A percentile compares a stretch with the other conserved stretches of the same genome.
phyloP scores from a whole-genome alignment of 2,888 invertebrate species.

The Leptopilina myrica region DNA sequence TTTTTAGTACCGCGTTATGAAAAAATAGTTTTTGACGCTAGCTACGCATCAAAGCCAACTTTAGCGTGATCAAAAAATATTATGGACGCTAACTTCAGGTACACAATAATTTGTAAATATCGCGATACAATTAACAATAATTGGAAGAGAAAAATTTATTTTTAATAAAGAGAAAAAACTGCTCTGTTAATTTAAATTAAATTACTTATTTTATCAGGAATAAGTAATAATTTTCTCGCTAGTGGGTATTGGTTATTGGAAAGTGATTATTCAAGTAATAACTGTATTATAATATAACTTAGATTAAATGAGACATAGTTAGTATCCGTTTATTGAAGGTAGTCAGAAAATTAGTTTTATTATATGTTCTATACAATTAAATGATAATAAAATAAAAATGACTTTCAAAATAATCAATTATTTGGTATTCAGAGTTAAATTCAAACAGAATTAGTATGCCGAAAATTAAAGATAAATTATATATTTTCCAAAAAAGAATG shows the following conservation, averaged over 20 bases:
- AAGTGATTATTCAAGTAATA: conserved; percentile 33
- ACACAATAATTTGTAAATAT: too few relatives aligned
- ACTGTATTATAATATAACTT: conserved; percentile 14
- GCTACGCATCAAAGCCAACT: too few relatives aligned
- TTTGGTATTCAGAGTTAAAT: too few relatives aligned
- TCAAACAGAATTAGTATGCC: not conserved
- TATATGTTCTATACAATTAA: not conserved
- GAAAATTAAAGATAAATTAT: not conserved
- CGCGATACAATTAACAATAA: too few relatives aligned
- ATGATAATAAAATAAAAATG: not conserved
- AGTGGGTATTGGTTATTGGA: conserved; percentile 23
- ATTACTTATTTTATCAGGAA: not conserved
- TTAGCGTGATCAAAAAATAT: too few relatives aligned
- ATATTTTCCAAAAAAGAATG: not conserved
- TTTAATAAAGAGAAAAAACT: not conserved
- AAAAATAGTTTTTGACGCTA: too few relatives aligned
- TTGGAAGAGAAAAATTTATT: too few relatives aligned
- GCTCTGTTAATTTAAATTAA: not conserved
- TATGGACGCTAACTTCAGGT: too few relatives aligned
- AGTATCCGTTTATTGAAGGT: not conserved
- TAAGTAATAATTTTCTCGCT: conserved; percentile 20
- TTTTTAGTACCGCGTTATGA: too few relatives aligned
- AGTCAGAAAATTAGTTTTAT: not conserved
- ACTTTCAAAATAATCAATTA: not conserved
- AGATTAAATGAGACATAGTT: conserved; percentile 14